Conservation (phyloP, 2,888 invertebrate species). For the Trachelus troglodyta region DNA sequence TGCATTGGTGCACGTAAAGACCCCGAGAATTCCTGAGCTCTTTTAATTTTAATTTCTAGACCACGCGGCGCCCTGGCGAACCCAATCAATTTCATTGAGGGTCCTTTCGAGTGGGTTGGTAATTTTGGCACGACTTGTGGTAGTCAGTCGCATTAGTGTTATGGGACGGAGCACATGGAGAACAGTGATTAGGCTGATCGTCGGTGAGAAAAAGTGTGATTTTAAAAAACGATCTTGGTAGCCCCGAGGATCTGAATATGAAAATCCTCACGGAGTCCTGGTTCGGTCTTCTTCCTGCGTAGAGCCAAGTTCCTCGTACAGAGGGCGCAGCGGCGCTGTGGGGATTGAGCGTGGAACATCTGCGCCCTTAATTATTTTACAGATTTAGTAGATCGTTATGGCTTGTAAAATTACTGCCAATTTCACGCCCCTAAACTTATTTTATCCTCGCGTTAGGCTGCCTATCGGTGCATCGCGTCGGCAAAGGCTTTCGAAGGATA, state of each 20-base stretch:
- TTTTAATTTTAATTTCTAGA: background rate
- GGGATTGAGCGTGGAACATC: slow-evolving; percentile 48
- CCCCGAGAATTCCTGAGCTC: background rate
- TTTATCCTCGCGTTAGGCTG: slow-evolving; percentile 55
- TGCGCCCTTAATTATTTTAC: slow-evolving; percentile 66
- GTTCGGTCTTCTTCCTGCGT: background rate
- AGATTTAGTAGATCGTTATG: slow-evolving; percentile 67
- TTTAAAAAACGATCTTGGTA: background rate
- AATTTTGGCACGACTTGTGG: background rate
- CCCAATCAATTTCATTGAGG: background rate
- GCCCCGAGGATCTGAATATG: background rate
- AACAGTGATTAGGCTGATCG: background rate
- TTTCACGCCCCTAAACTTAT: slow-evolving; percentile 65
- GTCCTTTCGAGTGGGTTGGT: background rate
- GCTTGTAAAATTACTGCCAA: slow-evolving; percentile 67
- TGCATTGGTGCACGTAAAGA: background rate
- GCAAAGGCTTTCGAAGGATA: slow-evolving; percentile 50
- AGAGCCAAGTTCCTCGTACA: background rate
- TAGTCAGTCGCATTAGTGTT: background rate
- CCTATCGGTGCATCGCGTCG: slow-evolving; percentile 47
- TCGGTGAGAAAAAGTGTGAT: background rate
- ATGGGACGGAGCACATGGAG: background rate
- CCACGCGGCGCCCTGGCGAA: background rate
- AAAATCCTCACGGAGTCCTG: background rate
- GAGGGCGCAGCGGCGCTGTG: slow-evolving; percentile 8